These are phyloP conservation scores for Sussaba pulchella DNA, from an alignment of 2,888 invertebrate genomes.

Conservation along the genomic window DNA sequence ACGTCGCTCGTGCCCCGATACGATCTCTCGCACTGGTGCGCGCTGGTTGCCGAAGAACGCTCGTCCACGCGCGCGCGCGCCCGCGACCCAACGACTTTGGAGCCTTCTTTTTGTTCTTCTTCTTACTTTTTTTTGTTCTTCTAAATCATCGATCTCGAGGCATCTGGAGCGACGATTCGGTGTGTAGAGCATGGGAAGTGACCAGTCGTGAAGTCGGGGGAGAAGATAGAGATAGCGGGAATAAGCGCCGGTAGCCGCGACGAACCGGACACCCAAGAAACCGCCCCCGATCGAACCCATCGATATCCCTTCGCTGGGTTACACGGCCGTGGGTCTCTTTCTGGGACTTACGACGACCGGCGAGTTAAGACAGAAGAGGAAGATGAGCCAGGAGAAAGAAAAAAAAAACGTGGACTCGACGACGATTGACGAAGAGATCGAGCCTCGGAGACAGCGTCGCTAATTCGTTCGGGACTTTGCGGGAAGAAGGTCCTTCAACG, in stretches of 20 bases:
- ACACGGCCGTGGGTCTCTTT: no score
- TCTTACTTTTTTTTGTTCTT: no score
- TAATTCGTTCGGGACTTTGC: slow-evolving; percentile 14
- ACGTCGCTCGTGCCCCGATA: slow-evolving; percentile 51
- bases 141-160: slow-evolving; percentile 59
- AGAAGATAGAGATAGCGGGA: slow-evolving; percentile 37
- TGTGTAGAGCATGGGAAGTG: slow-evolving; percentile 16
- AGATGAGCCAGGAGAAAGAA: no score
- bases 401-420: not conserved
- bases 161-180: slow-evolving; percentile 54
- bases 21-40: slow-evolving; percentile 43
- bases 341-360: no score
- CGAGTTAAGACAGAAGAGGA: slow-evolving; percentile 21
- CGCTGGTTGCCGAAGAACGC: slow-evolving; percentile 35
- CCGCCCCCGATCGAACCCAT: slow-evolving; percentile 60
- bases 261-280: slow-evolving; percentile 59
- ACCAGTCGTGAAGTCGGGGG: slow-evolving; percentile 9
- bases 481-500: no score
- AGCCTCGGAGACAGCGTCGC: slow-evolving; percentile 49
- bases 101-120: not conserved
- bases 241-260: slow-evolving; percentile 60
- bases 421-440: slow-evolving; percentile 47
- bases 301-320: slow-evolving; percentile 52
- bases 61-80: slow-evolving; percentile 47
- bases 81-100: slow-evolving; percentile 41